Base-by-base conservation (phyloP, 2,888 invertebrate species). In the Tricholauxania praeusta region DNA sequence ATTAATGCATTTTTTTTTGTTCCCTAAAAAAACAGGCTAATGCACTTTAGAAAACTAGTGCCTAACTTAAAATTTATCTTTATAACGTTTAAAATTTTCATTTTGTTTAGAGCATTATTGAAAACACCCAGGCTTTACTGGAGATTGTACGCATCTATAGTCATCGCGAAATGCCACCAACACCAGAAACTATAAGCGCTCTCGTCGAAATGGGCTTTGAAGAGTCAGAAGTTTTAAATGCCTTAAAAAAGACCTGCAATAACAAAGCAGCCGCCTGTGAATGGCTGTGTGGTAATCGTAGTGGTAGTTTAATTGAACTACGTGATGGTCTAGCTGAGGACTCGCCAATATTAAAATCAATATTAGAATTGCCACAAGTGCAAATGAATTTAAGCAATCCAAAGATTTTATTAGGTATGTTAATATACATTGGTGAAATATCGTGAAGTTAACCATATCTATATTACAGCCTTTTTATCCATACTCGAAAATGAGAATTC, bases 361-460 rank as follows among this genome's bases (percentile, higher is more conserved):
- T 93, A 75, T 89, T 92, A 82, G 88, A 88, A 70, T 90, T 92
- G 86, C 90, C 92, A 60, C 89, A 90, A 74, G 90, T 92, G 74
- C 91, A 92, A 80, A 87, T 92, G 65, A 91, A 90, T 74, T 88
- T 93, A 17, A 89, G 89, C 78, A 91, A 90, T 86, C 92, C 92
- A 15, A 90, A 91, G 84, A 90, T 91, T 78, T 87, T 92, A 77
- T 85, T 92, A 78, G 91, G 91, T 91, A 83, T 10, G 39, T 39
- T 1, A 39, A 12, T 52, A 52, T 28, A 28, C 12, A 17, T 55
- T 5, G 6, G 39, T 28, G 1, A 55, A 49, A 17, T 15, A 64
- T 32, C 15, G 39, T 57, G 28, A 49, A 32, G 19, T 47, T n/a
- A n/a, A 0, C n/a, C 22, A 51, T 14, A 57, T 32, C 12, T 19